A percentile compares a stretch with the other conserved stretches of the same genome.
Conservation (phyloP, 2,797 vertebrate species). For the Sorex maritimensis region DNA sequence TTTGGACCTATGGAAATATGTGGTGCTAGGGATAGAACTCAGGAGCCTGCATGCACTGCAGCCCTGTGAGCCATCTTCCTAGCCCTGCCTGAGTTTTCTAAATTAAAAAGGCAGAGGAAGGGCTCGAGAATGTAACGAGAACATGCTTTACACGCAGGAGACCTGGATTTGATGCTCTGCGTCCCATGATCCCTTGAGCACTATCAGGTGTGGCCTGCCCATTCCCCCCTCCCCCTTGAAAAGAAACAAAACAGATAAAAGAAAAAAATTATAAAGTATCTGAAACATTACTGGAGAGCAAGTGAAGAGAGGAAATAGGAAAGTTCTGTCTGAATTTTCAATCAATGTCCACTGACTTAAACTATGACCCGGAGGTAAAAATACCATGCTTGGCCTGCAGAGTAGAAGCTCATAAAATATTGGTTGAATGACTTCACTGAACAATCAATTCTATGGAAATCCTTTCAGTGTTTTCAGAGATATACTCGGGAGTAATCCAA, state of each 20-base stretch:
- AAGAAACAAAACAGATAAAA: not conserved
- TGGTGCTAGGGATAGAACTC: too few species aligned
- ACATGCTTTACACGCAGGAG: too few species aligned
- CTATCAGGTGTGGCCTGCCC: too few species aligned
- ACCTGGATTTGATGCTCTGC: too few species aligned
- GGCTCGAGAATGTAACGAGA: too few species aligned
- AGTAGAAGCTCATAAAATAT: conserved; percentile 22
- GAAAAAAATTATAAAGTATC: conserved; percentile 2
- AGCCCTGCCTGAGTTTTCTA: too few species aligned
- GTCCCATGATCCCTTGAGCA: too few species aligned
- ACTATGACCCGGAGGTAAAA: conserved; percentile 10
- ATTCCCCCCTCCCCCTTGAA: not conserved
- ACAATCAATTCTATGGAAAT: conserved; percentile 9
- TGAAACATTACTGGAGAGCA: conserved; percentile 54
- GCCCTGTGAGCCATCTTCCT: too few species aligned
- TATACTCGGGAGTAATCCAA: not conserved
- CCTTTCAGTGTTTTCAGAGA: conserved; percentile 43
- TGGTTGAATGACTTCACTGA: not conserved
- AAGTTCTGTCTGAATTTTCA: not conserved
- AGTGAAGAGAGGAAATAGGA: not conserved
- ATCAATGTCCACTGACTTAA: conserved; percentile 40
- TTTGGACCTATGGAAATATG: not conserved
- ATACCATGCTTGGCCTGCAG: not conserved
- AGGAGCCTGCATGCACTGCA: too few species aligned
- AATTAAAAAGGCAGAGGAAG: too few species aligned